Percentiles rank a stretch among this genome's conserved stretches.
Evolutionary conservation across 1,140 invertebrate genomes (phyloP).

Genomic region (Drosophila pseudoananassae): DNA sequence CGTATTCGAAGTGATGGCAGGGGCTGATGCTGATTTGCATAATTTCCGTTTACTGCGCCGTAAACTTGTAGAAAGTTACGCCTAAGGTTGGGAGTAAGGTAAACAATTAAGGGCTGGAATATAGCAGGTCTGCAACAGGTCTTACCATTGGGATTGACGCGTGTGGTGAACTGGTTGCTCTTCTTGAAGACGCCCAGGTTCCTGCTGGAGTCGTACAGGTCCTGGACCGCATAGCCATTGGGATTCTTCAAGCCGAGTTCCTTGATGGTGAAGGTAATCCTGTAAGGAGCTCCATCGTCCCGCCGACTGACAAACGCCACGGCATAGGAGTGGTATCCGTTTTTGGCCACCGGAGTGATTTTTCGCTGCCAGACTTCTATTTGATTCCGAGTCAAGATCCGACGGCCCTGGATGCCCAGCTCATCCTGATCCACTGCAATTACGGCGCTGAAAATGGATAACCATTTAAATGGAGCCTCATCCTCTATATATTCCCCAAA

Average conservation of each 20-base stretch:
- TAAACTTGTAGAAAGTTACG: constrained; percentile 81
- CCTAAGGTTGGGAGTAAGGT: constrained; percentile 40
- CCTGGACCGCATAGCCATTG: constrained; percentile 84
- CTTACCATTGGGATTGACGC: constrained; percentile 77
- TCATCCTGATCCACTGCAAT: constrained; percentile 95
- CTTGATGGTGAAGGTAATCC: constrained; percentile 85
- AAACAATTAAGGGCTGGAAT: constrained; percentile 2
- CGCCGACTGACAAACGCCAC: constrained; percentile 94
- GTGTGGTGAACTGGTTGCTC: constrained; percentile 53
- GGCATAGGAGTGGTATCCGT: constrained; percentile 92
- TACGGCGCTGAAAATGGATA: constrained; percentile 86
- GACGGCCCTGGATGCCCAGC: constrained; percentile 87
- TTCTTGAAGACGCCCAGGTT: constrained; percentile 38
- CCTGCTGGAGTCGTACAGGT: constrained; percentile 49
- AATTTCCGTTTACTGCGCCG: constrained; percentile 47
- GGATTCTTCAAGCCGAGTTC: constrained; percentile 85
- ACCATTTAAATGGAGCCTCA: neutral
- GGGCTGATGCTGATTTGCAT: constrained; percentile 36
- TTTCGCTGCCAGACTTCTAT: constrained; percentile 96
- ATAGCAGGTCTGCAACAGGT: no score
- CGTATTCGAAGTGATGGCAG: constrained; percentile 45
- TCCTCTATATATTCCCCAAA: constrained; percentile 85
- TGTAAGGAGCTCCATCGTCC: constrained; percentile 87
- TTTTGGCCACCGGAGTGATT: constrained; percentile 90
- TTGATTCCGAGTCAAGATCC: constrained; percentile 89